phyloP scores from a whole-genome alignment of 2,797 vertebrate genomes.

The Lacerta agilis region DNA sequence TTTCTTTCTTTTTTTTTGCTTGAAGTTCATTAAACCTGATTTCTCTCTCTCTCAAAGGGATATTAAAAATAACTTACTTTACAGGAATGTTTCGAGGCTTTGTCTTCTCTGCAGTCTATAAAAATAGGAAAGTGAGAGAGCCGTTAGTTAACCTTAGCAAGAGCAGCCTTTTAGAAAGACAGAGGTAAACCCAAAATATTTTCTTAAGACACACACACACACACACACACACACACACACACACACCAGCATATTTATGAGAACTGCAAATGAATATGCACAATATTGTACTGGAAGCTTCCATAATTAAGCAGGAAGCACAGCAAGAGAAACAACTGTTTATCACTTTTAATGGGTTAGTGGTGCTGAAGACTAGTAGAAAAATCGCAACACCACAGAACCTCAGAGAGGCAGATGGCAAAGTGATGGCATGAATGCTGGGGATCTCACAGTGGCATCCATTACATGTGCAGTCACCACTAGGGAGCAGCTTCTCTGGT shows the following conservation, averaged over 20 bases:
- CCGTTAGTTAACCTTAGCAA: constrained; percentile 66
- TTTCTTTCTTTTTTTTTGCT: constrained; percentile 10
- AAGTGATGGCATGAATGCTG: too few species aligned
- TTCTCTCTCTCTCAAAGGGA: constrained; percentile 51
- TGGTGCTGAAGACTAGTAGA: constrained; percentile 1
- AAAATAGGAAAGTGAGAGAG: constrained; percentile 61
- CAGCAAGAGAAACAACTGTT: neutral
- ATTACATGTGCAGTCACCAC: too few species aligned
- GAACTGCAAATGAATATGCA: neutral
- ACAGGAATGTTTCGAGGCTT: constrained; percentile 85
- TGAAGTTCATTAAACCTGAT: constrained; percentile 43
- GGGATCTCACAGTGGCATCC: too few species aligned
- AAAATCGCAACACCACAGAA: neutral
- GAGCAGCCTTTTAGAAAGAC: constrained; percentile 33
- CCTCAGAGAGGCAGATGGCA: neutral
- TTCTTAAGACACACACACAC: neutral
- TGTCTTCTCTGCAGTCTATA: constrained; percentile 85
- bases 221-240: too few species aligned
- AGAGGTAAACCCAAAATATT: constrained; percentile 18
- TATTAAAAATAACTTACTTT: constrained; percentile 83
- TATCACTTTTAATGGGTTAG: neutral
- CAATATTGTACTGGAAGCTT: neutral
- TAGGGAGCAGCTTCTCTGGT: too few species aligned
- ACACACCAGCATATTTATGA: constrained; percentile 19
- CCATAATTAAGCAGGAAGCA: constrained; percentile 5